Evolutionary conservation across 2,113 vertebrate species (phyloP).

Genomic region (Caranx melampygus): DNA sequence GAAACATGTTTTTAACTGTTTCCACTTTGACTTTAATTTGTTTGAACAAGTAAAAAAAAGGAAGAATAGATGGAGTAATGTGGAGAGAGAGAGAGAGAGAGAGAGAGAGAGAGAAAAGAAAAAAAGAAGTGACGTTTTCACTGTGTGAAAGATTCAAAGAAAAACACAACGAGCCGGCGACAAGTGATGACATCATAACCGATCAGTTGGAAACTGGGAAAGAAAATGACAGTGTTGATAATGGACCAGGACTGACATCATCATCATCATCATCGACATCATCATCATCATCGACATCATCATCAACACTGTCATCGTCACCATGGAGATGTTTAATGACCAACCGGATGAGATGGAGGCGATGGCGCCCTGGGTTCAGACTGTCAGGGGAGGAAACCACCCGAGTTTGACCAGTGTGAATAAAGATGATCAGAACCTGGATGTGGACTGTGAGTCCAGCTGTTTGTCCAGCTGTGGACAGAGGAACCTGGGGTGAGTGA

Average conservation of each 20-base stretch:
- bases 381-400: too few relatives aligned
- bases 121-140: neutral
- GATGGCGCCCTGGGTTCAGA: too few relatives aligned
- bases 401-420: too few relatives aligned
- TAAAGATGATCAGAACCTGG: too few relatives aligned
- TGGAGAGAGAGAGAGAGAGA: neutral
- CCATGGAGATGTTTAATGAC: too few relatives aligned
- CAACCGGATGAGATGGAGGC: too few relatives aligned
- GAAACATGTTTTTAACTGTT: neutral
- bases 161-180: neutral
- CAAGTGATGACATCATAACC: neutral
- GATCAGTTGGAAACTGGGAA: neutral
- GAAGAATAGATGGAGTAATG: slow-evolving; percentile 1
- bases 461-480: too few relatives aligned
- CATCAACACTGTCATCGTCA: too few relatives aligned
- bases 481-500: too few relatives aligned
- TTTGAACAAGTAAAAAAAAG: slow-evolving; percentile 31
- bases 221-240: neutral
- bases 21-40: slow-evolving; percentile 23
- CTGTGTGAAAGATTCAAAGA: neutral
- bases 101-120: neutral
- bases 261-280: too few relatives aligned
- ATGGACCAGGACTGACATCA: too few relatives aligned
- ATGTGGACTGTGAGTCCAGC: too few relatives aligned
- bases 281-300: neutral